These are phyloP conservation scores for Ganaspis sp. DNA, from an alignment of 1,140 invertebrate genomes.

Conservation along the genomic window DNA sequence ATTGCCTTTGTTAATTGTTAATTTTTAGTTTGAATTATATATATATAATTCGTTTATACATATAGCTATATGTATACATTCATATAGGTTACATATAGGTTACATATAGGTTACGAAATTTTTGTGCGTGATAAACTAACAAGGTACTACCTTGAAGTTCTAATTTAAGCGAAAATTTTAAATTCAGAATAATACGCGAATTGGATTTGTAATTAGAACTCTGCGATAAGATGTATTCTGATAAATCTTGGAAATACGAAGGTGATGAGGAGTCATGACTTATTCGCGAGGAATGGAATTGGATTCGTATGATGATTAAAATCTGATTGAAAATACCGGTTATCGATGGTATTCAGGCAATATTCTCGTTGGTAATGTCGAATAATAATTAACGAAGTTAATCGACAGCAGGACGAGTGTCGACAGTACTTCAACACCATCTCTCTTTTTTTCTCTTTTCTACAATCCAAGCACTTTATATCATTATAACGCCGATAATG, in stretches of 20 bases:
- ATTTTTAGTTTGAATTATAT: too few species aligned
- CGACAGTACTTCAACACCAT: slow-evolving; percentile 53
- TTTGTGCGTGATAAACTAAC: too few species aligned
- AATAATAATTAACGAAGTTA: slow-evolving; percentile 72
- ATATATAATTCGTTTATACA: too few species aligned
- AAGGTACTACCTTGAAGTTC: too few species aligned
- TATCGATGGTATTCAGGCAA: slow-evolving; percentile 47
- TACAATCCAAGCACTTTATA: slow-evolving; percentile 59
- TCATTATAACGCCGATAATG: slow-evolving; percentile 71
- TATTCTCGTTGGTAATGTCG: slow-evolving; percentile 53
- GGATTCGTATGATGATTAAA: slow-evolving; percentile 62
- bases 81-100: too few species aligned
- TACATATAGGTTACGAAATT: too few species aligned
- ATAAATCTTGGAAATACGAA: background rate
- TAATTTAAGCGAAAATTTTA: background rate
- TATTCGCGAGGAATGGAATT: slow-evolving; percentile 44
- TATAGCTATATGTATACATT: too few species aligned
- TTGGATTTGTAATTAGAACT: background rate
- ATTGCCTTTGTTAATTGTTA: too few species aligned
- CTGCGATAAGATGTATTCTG: background rate
- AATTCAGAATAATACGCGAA: background rate
- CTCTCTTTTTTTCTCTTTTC: background rate
- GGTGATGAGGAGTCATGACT: slow-evolving; percentile 34
- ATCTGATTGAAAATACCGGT: slow-evolving; percentile 55
- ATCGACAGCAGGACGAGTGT: slow-evolving; percentile 71